Base-by-base conservation (phyloP, 2,888 invertebrate genomes). In the Gandaritis pyraliata region DNA sequence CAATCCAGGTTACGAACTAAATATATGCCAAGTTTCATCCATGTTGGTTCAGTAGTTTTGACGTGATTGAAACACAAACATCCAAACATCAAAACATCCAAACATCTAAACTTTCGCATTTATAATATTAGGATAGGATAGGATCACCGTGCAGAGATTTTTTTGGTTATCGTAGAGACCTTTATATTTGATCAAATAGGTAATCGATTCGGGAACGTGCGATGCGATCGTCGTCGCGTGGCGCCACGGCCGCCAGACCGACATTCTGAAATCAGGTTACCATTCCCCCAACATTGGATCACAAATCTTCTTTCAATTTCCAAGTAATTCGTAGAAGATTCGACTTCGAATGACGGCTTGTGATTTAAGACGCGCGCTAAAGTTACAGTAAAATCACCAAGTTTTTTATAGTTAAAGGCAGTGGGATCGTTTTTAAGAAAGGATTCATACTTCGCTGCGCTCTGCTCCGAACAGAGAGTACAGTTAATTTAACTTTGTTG, bases 261-360 rank as follows among this genome's bases (percentile, higher is more conserved):
- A 74, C 64, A 57, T 76, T 76, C 77, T 79, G 78, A 86, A 88
- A 90, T 90, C 83, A 85, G 82, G 83, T 88, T 88, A 88, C 82
- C 74, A 65, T 73, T 72, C 71, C 75, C 43, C 46, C 53, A 36
- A 55, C 55, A 67, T 75, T 76, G 77, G 73, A 73, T 72, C 78
- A 68, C 71, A 83, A 85, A 83, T 81, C 80, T 71, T 77, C 66
- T 77, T 83, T 72, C 80, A 79, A 83, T 83, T 81, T 78, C 69
- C 53, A 70, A 70, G 82, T 83, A 80, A 83, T 85, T 85, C 80
- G 43, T 78, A 74, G 74, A 77, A 73, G 77, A 81, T 82, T 81
- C 75, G 76, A 82, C 76, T 70, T 73, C 62, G 65, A 81, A 82
- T 83, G 81, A 78, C 81, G 72, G 78, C 66, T 18, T 49, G 45